phyloP scores from a whole-genome alignment of 2,888 invertebrate genomes.

The Habroteleia sp. region DNA sequence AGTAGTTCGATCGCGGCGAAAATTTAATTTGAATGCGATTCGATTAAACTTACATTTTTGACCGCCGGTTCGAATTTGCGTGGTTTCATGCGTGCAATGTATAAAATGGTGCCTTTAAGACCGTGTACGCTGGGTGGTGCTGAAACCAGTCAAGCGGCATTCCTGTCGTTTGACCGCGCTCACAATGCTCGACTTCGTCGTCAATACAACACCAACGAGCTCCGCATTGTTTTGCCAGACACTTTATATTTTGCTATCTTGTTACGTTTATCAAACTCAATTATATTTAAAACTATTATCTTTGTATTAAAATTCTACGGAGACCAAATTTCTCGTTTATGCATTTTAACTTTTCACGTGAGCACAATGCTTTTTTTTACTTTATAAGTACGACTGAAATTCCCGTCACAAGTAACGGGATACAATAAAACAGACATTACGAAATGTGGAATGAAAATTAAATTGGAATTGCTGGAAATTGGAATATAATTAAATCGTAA shows the following conservation, averaged over 20 bases:
- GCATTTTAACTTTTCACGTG: no score
- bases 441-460: no score
- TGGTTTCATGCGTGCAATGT: slow-evolving; percentile 12
- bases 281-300: slow-evolving; percentile 45
- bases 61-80: not conserved
- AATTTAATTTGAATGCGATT: no score
- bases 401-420: no score
- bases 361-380: no score
- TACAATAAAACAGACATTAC: no score
- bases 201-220: slow-evolving; percentile 43
- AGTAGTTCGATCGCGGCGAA: no score
- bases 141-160: slow-evolving; percentile 74
- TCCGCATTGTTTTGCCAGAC: slow-evolving; percentile 48
- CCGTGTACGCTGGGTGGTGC: slow-evolving; percentile 44
- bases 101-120: slow-evolving; percentile 35
- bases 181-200: slow-evolving; percentile 49
- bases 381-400: no score
- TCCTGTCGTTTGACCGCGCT: slow-evolving; percentile 68
- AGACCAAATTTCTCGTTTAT: slow-evolving; percentile 2
- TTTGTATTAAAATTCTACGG: slow-evolving; percentile 13
- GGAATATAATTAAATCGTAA: no score
- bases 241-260: slow-evolving; percentile 27
- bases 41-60: no score
- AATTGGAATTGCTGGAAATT: no score
- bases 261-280: slow-evolving; percentile 24